Conservation (phyloP, 2,797 vertebrate species). For the Petrocephalus schoutedeni region DNA sequence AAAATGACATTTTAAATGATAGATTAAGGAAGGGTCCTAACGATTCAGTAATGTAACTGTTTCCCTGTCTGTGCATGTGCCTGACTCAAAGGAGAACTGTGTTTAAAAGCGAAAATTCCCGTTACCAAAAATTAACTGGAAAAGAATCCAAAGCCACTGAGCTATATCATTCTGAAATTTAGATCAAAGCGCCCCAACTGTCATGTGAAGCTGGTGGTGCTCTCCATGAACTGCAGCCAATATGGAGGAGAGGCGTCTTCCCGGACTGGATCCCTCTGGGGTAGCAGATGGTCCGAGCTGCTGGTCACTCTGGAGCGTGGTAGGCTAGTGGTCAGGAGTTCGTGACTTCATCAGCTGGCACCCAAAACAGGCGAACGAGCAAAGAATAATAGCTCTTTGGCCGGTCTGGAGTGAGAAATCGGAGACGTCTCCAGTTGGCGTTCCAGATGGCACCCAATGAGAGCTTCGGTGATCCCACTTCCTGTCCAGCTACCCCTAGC, state of each 20-base stretch:
- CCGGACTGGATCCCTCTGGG: background rate
- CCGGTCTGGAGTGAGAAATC: background rate
- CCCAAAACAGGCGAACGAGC: background rate
- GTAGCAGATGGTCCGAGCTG: background rate
- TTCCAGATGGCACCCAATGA: slow-evolving; percentile 8
- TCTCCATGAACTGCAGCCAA: background rate
- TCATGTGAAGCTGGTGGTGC: background rate
- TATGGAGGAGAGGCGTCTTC: background rate
- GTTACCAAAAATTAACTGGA: background rate
- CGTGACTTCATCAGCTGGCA: slow-evolving; percentile 1
- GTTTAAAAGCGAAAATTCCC: background rate
- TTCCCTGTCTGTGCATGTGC: background rate
- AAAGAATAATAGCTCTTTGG: background rate
- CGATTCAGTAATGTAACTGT: background rate
- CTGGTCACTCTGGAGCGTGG: background rate
- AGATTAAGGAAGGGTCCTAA: background rate
- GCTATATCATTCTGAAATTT: slow-evolving; percentile 7
- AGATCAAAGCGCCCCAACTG: slow-evolving; percentile 8
- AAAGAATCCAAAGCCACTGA: background rate
- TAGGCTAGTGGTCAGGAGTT: background rate
- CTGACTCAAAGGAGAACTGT: background rate
- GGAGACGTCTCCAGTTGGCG: slow-evolving; percentile 15
- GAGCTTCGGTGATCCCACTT: background rate
- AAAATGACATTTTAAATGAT: background rate
- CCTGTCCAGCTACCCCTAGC: background rate